Evolutionary conservation across 2,113 vertebrate species (phyloP).

Genomic region (Onychostoma macrolepis): DNA sequence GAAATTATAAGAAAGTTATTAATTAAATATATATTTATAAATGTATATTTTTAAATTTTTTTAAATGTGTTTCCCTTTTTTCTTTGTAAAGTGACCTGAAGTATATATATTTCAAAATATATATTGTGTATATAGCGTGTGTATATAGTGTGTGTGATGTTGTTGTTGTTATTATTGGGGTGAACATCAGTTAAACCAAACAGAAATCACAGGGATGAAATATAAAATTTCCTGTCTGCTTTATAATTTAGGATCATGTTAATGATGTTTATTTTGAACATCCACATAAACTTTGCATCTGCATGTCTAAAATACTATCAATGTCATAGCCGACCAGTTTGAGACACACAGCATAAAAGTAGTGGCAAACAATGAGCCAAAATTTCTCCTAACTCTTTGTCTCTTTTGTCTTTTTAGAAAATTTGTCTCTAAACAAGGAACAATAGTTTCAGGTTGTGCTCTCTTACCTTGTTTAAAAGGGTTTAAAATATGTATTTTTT

Average conservation of each 20-base stretch:
- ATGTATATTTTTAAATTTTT: too few species aligned
- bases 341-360: neutral
- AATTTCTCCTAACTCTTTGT: neutral
- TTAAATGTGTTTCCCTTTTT: neutral
- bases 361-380: neutral
- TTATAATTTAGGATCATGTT: neutral
- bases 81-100: neutral
- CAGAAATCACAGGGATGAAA: neutral
- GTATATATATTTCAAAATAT: too few species aligned
- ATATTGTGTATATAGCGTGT: too few species aligned
- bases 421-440: neutral
- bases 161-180: neutral
- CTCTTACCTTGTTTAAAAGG: neutral
- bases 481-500: neutral
- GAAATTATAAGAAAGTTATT: neutral
- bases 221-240: neutral
- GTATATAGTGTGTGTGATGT: neutral
- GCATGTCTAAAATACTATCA: neutral
- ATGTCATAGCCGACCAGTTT: neutral
- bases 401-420: neutral
- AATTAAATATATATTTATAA: too few species aligned
- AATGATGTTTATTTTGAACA: neutral
- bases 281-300: neutral
- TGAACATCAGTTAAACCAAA: neutral
- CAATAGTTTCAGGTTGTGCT: conserved; percentile 30